Evolutionary conservation across 92 coral and sea anemone species (phyloP), one percentile per base, ranked within the genome.

Genomic region (Isaurus tuberculatus): DNA sequence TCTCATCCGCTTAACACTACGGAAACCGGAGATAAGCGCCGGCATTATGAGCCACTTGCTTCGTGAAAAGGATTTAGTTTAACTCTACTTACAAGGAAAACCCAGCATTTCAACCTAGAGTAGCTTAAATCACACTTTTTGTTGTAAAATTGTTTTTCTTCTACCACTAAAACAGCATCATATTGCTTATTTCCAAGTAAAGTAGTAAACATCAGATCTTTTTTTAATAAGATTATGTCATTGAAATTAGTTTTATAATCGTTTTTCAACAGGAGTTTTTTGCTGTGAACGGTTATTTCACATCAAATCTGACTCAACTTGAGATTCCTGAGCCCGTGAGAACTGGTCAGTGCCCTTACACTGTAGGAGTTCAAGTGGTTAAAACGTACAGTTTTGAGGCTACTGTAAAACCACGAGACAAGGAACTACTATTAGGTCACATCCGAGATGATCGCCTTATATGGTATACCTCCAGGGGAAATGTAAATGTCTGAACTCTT

Each of bases 211-310:
- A 6, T 40, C 0, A 40, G 10, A 40, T 6, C 46, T 4, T 40
- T 40, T 40, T 71, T 71, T 23, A 23, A 71, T 14, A 43, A 3
- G 9, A 14, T 2, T 14, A 22, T 5, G 4, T 9, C 0, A 11
- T 43, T 16, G 0, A 43, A 16, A 27, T 44, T 20, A 44, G 17
- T 37, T 7, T 25, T 72, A 9, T 44, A 26, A 67, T 9, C 23
- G 17, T 11, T 70, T 70, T 42, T 3, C 51, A 23, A 2, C 74
- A 86, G 97, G 92, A 93, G 88, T 93, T 86, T 84, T 69, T 91
- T 37, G 92, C 97, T 15, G 90, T 93, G 20, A 93, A 93, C 67
- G 97, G 97, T 32, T 93, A 93, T 70, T 93, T 75, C 86, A 93
- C 97, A 13, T 89, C 92, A 2, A 89, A 93, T 79, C 44, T 93